Evolutionary conservation across 2,113 vertebrate genomes (phyloP).

Genomic region (Butorides virescens): DNA sequence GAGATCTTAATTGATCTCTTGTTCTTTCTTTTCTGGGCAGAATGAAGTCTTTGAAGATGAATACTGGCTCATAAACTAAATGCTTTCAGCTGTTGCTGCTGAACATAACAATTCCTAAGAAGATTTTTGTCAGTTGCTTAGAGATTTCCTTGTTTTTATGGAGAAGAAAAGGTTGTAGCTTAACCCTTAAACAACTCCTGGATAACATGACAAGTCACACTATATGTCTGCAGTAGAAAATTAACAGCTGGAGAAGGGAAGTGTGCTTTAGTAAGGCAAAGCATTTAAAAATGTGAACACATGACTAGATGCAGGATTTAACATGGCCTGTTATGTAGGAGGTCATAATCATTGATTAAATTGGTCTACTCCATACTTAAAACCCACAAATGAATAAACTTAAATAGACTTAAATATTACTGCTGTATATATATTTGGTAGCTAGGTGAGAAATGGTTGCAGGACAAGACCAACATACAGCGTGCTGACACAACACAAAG

Average conservation of each 20-base stretch:
- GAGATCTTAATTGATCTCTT: slow-evolving; percentile 67
- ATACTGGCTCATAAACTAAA: slow-evolving; percentile 65
- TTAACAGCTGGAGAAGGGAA: neutral
- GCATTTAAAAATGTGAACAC: neutral
- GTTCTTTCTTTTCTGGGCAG: slow-evolving; percentile 61
- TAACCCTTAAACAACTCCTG: slow-evolving; percentile 40
- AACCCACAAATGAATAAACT: neutral
- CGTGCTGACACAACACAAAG: neutral
- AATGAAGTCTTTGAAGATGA: slow-evolving; percentile 58
- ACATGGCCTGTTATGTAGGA: neutral
- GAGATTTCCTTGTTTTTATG: slow-evolving; percentile 40
- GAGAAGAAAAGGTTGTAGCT: slow-evolving; percentile 1
- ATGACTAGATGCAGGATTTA: neutral
- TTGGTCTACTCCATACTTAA: neutral
- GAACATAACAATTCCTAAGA: slow-evolving; percentile 48
- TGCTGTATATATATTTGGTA: neutral
- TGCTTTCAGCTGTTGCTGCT: slow-evolving; percentile 62
- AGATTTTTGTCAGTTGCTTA: slow-evolving; percentile 52
- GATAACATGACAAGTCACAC: neutral
- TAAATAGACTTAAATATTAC: neutral
- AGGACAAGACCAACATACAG: neutral
- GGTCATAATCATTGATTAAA: neutral
- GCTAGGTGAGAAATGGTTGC: neutral
- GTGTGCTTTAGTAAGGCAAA: neutral
- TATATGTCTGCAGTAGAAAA: neutral